A percentile compares a stretch with the other conserved stretches of the same genome.
Conservation (phyloP, 1,140 invertebrate genomes). For the Cardiocondyla obscurior region DNA sequence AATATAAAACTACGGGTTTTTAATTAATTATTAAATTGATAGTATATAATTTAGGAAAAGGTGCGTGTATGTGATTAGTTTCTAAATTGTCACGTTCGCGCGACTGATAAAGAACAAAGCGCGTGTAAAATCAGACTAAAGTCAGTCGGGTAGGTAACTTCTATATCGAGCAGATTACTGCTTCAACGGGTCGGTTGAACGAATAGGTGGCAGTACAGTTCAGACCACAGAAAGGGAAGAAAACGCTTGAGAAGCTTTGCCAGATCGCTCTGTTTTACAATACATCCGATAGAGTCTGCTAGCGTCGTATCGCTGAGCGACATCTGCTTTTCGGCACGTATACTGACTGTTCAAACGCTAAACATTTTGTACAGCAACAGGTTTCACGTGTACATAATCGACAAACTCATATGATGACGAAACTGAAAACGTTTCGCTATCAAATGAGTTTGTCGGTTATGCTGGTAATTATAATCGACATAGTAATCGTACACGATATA, state of each 20-base stretch:
- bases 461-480: too few species aligned
- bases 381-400: constrained; percentile 58
- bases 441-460: too few species aligned
- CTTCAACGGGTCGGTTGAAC: constrained; percentile 53
- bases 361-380: constrained; percentile 64
- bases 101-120: constrained; percentile 30
- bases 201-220: constrained; percentile 80
- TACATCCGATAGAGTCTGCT: constrained; percentile 62
- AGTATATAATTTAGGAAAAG: too few species aligned
- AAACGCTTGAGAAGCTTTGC: not conserved
- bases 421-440: too few species aligned
- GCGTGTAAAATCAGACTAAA: not conserved
- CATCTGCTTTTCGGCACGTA: constrained; percentile 70
- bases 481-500: too few species aligned
- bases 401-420: too few species aligned
- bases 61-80: too few species aligned
- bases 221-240: constrained; percentile 59
- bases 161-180: constrained; percentile 76
- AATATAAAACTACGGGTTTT: too few species aligned
- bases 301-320: constrained; percentile 57
- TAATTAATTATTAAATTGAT: too few species aligned
- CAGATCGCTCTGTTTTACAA: constrained; percentile 49
- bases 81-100: constrained; percentile 19
- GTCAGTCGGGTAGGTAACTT: constrained; percentile 74
- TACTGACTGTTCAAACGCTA: constrained; percentile 2